A percentile compares a stretch with the other conserved stretches of the same genome.
Conservation (phyloP, 2,797 vertebrate species). For the Heterohyrax brucei region DNA sequence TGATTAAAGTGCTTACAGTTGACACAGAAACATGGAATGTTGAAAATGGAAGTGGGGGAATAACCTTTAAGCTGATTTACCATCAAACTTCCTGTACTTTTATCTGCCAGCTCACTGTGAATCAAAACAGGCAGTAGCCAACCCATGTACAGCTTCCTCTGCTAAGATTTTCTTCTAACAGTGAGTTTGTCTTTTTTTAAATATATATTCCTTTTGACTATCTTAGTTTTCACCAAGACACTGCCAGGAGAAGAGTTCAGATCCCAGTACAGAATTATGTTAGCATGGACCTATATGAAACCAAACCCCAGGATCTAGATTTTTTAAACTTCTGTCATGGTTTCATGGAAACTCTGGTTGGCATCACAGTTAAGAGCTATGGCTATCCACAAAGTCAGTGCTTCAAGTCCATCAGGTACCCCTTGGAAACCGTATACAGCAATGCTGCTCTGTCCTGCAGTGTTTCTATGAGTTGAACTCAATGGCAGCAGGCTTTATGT, state of each 20-base stretch:
- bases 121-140: constrained; percentile 27
- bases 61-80: background rate
- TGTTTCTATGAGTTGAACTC: too few species aligned
- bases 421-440: too few species aligned
- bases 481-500: too few species aligned
- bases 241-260: background rate
- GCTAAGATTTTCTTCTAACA: constrained; percentile 33
- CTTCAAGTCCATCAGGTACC: too few species aligned
- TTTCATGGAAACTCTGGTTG: background rate
- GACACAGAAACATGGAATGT: background rate
- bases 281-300: background rate
- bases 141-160: constrained; percentile 1
- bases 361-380: too few species aligned
- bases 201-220: constrained; percentile 6
- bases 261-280: background rate
- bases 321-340: background rate
- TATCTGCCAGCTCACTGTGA: background rate
- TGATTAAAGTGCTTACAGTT: constrained; percentile 33
- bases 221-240: constrained; percentile 50
- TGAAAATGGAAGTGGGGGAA: background rate
- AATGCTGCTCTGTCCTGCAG: too few species aligned
- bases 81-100: background rate
- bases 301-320: background rate
- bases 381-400: too few species aligned
- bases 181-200: background rate